phyloP scores from a whole-genome alignment of 2,888 invertebrate species.

The Cosmorhoe ocellata region DNA sequence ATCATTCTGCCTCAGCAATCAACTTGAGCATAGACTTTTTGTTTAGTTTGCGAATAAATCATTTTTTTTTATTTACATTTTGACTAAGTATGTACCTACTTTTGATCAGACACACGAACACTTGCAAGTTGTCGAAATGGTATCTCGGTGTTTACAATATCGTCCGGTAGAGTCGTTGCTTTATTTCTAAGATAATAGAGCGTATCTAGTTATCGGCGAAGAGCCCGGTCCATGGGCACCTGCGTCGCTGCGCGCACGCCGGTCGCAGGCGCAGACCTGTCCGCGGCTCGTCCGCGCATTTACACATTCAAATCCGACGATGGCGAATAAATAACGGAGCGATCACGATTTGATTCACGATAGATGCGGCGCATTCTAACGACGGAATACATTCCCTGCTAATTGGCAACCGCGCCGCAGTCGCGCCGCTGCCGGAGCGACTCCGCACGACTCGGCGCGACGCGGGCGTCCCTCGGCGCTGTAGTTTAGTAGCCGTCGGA shows the following conservation, averaged over 20 bases:
- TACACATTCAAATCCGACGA: constrained; percentile 18
- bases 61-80: no score
- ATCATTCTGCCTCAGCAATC: background rate
- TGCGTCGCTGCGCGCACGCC: background rate
- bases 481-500: no score
- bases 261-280: background rate
- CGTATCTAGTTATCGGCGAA: no score
- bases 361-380: constrained; percentile 15
- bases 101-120: no score
- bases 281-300: constrained; percentile 6
- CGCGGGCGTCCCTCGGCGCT: background rate
- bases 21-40: background rate
- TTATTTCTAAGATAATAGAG: no score
- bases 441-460: background rate
- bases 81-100: no score
- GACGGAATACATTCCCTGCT: constrained; percentile 25
- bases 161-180: no score
- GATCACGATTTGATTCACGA: constrained; percentile 26
- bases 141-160: no score
- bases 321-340: constrained; percentile 24
- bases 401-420: constrained; percentile 21
- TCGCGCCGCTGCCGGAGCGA: background rate
- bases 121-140: no score
- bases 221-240: no score
- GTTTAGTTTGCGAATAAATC: background rate